phyloP scores from a whole-genome alignment of 2,888 invertebrate species.

The Calameuta idolon region DNA sequence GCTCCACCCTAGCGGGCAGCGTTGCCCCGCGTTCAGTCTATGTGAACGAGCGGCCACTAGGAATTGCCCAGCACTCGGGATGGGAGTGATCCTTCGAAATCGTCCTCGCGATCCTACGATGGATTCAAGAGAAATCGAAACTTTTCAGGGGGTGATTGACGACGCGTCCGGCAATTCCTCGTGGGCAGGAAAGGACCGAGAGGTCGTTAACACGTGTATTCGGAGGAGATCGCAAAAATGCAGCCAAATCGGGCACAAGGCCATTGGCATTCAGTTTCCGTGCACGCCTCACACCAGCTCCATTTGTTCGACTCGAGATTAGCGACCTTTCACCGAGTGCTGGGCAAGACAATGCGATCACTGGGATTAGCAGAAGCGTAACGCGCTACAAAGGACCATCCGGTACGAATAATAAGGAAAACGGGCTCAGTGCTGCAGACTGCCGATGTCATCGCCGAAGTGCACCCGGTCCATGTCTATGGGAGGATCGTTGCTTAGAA shows the following conservation, averaged over 20 bases:
- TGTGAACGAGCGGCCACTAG: neutral
- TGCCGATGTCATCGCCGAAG: too few relatives aligned
- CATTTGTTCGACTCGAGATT: conserved; percentile 21
- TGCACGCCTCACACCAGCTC: conserved; percentile 31
- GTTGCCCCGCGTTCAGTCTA: conserved; percentile 19
- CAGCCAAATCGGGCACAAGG: conserved; percentile 43
- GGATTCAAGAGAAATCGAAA: neutral
- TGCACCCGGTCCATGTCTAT: too few relatives aligned
- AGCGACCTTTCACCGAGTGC: neutral
- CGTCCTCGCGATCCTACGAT: neutral
- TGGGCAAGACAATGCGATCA: too few relatives aligned
- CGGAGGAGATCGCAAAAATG: neutral
- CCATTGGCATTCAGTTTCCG: conserved; percentile 36
- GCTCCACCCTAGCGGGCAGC: conserved; percentile 56
- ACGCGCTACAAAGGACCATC: too few relatives aligned
- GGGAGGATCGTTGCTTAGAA: too few relatives aligned
- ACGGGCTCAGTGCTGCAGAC: too few relatives aligned
- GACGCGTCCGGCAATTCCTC: too few relatives aligned
- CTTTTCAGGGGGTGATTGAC: neutral
- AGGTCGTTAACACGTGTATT: conserved; percentile 26
- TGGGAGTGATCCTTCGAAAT: too few relatives aligned
- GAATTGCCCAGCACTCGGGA: neutral
- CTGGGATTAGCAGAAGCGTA: too few relatives aligned
- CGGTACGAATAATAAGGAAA: too few relatives aligned
- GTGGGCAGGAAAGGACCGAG: conserved; percentile 2